Conservation (phyloP, 2,113 vertebrate species). For the Symphodus melops region DNA sequence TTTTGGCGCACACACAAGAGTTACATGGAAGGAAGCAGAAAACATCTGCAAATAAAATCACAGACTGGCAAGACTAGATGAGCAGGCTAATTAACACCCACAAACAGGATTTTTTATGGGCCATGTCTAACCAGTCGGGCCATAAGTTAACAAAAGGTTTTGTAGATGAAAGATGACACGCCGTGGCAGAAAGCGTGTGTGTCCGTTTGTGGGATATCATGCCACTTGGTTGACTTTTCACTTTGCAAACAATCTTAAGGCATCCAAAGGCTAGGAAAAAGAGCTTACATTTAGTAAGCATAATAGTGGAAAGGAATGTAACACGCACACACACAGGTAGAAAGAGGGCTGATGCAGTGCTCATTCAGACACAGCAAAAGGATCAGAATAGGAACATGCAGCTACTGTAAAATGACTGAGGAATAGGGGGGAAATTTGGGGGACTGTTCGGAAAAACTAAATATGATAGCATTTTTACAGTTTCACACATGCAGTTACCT, state of each 20-base stretch:
- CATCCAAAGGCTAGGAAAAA: not conserved
- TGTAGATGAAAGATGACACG: not conserved
- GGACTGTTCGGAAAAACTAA: not conserved
- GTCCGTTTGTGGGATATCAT: too few relatives aligned
- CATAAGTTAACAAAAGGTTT: too few relatives aligned
- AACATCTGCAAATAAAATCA: too few relatives aligned
- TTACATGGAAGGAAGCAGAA: not conserved
- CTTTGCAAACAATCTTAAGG: not conserved
- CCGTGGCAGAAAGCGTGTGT: not conserved
- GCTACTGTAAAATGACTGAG: too few relatives aligned
- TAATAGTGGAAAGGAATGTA: too few relatives aligned
- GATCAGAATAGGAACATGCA: not conserved
- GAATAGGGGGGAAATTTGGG: not conserved
- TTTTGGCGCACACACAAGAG: not conserved
- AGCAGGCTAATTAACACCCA: not conserved
- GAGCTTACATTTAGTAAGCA: not conserved
- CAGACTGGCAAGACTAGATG: too few relatives aligned
- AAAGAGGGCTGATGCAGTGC: too few relatives aligned
- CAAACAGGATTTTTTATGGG: too few relatives aligned
- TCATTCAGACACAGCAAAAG: not conserved
- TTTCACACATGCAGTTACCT: constrained; percentile 55
- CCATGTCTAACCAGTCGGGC: too few relatives aligned
- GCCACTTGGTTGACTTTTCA: not conserved
- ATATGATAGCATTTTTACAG: not conserved
- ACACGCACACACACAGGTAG: too few relatives aligned